Evolutionary conservation across 2,888 invertebrate genomes (phyloP), one percentile per base, ranked within the genome.

Genomic region (Meiosimyza platycephala): DNA sequence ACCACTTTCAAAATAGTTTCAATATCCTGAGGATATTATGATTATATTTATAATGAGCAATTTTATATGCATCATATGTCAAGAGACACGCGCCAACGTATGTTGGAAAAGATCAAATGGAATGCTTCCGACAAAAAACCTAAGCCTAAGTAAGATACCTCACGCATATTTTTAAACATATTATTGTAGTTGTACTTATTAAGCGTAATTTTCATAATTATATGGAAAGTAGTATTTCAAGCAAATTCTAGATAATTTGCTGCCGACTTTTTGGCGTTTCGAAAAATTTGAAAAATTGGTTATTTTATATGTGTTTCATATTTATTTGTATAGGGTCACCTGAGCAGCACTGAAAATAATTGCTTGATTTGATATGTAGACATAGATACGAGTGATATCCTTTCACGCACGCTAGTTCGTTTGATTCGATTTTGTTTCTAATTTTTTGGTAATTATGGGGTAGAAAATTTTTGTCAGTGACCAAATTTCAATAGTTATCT

Each of bases 191-290:
- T 64, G 48, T 64, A 51, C 16, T 71, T 55, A 76, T 75, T 76
- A 75, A 71, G 73, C 22, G 74, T 75, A 76, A 76, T 75, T 76
- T 75, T 75, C 67, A 64, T 75, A 75, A 76, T 75, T 73, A 54
- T 63, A 71, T 55, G 51, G 47, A 47, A 51, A 13, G 18, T 52
- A 63, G 18, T 40, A 7, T 3, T 40, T 40, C 9, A 40, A 40
- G 40, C 9, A 40, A 40, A 40, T 7, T 6, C 4, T 9, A 40
- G 40, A 40, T 40, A 40, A 40, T 40, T 40, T 40, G 40, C 9
- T 6, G 9, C 9, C 40, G 9, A 6, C 1, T 40, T 40, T 40
- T 40, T 40, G 3, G 9, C 9, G 40, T 40, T 40, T 40, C 40
- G 9, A 9, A 40, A 40, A 1, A 40, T 40, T 40, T 40, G 9